A percentile compares a stretch with the other conserved stretches of the same genome.
These are phyloP conservation scores for Falco biarmicus DNA, from an alignment of 2,797 vertebrate genomes.

Conservation along the genomic window DNA sequence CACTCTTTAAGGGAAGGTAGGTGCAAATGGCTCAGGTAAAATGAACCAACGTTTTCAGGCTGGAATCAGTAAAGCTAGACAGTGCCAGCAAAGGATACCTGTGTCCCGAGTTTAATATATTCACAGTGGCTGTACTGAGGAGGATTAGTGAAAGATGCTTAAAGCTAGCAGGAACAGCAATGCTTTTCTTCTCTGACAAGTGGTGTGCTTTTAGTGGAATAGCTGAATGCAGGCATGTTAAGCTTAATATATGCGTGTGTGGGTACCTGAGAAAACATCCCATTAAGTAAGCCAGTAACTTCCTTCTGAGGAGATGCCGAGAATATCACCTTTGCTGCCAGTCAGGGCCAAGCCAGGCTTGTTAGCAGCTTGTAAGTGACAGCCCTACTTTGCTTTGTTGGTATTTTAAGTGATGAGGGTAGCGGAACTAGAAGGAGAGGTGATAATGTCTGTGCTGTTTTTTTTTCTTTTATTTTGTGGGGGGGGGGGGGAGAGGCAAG, in stretches of 20 bases:
- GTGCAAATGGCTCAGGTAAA: not conserved
- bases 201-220: not conserved
- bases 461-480: not conserved
- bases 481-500: not conserved
- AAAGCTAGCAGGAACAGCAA: not conserved
- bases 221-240: not conserved
- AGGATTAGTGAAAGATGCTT: not conserved
- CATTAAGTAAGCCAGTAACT: not conserved
- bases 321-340: conserved; percentile 26
- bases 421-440: conserved; percentile 33
- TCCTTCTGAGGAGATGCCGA: conserved; percentile 7
- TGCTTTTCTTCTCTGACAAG: not conserved
- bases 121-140: not conserved
- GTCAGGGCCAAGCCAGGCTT: not conserved
- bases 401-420: conserved; percentile 50
- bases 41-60: not conserved
- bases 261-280: conserved; percentile 44
- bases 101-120: not conserved
- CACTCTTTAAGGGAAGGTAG: not conserved
- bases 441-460: conserved; percentile 30
- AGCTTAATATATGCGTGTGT: not conserved
- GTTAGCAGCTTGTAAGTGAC: conserved; percentile 29
- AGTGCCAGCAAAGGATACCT: not conserved
- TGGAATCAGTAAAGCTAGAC: not conserved
- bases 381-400: conserved; percentile 31